Conservation (phyloP, 2,113 vertebrate genomes). For the Periophthalmus modestus region DNA sequence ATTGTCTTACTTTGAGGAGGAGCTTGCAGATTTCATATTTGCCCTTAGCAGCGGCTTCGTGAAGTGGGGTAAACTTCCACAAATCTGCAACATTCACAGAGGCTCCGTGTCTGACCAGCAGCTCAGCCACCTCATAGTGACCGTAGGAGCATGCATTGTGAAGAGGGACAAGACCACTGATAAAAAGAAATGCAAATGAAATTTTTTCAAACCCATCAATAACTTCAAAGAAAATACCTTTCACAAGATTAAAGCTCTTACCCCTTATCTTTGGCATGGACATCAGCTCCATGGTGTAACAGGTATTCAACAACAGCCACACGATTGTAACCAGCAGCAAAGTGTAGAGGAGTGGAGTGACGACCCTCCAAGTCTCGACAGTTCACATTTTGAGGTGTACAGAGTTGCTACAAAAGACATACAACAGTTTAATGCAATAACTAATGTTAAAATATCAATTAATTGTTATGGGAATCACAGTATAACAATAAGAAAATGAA, state of each 20-base stretch:
- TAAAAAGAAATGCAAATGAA: constrained; percentile 3
- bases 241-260: constrained; percentile 46
- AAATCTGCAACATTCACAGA: constrained; percentile 97
- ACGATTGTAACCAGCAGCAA: constrained; percentile 95
- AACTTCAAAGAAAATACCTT: not conserved
- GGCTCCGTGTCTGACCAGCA: constrained; percentile 93
- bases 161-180: constrained; percentile 92
- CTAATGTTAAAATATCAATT: not conserved
- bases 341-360: constrained; percentile 96
- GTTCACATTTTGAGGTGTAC: constrained; percentile 97
- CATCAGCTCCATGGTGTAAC: constrained; percentile 94
- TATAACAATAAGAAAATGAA: not conserved
- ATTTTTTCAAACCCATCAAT: not conserved
- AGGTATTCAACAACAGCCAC: constrained; percentile 97
- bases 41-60: constrained; percentile 98
- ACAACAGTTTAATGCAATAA: not conserved
- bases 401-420: constrained; percentile 86
- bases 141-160: constrained; percentile 99
- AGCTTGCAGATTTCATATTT: constrained; percentile 99
- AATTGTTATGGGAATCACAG: not conserved
- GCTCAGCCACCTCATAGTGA: constrained; percentile 96
- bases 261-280: constrained; percentile 99
- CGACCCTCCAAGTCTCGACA: constrained; percentile 96
- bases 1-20: constrained; percentile 83
- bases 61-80: constrained; percentile 98